Conservation (phyloP, 35 echinoderm and acorn worm species). For the Holothuria glaberrima region DNA sequence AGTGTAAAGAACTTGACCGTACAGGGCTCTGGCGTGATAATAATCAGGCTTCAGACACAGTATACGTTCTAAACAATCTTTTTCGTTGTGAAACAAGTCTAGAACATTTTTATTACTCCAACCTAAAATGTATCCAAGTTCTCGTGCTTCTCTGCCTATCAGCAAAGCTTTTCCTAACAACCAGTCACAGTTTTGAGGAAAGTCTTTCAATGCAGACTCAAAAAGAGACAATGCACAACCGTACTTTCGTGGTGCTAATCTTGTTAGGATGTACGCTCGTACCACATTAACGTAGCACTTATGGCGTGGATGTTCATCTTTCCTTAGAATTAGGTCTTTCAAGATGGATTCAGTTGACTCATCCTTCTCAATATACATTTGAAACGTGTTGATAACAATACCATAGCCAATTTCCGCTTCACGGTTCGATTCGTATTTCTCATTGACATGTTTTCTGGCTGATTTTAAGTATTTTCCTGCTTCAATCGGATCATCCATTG, state of each 20-base stretch:
- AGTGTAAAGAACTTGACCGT: not conserved
- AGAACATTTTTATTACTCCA: not conserved
- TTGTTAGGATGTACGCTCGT: constrained; percentile 17
- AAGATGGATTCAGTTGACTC: not conserved
- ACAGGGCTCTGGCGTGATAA: not conserved
- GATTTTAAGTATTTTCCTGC: not conserved
- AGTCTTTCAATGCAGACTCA: not conserved
- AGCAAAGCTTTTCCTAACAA: constrained; percentile 4
- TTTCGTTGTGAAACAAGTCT: not conserved
- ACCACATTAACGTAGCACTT: not conserved
- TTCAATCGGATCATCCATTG: not conserved
- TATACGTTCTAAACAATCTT: not conserved
- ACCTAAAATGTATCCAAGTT: not conserved
- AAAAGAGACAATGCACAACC: not conserved
- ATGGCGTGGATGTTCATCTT: not conserved
- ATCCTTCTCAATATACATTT: not conserved
- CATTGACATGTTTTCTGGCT: not conserved
- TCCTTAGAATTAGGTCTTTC: not conserved
- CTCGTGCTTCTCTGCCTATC: constrained; percentile 14
- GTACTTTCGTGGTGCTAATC: not conserved
- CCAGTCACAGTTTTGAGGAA: constrained; percentile 14
- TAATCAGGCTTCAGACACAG: not conserved
- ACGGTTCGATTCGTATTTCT: not conserved
- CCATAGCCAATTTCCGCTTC: not conserved
- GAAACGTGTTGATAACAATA: constrained; percentile 18